phyloP scores from a whole-genome alignment of 1,140 invertebrate species.

The Drosophila lacertosa region DNA sequence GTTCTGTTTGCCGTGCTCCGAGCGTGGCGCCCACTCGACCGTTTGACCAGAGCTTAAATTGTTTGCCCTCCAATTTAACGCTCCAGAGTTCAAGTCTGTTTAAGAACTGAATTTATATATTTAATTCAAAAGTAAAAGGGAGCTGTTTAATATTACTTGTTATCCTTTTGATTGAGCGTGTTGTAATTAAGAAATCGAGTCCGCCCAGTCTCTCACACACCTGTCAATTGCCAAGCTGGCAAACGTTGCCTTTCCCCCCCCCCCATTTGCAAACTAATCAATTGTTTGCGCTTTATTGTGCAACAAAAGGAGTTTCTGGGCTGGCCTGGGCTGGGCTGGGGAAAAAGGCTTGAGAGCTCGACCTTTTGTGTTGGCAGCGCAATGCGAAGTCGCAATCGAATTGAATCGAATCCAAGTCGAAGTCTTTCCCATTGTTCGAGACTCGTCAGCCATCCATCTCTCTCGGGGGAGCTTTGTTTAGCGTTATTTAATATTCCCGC shows the following conservation, averaged over 20 bases:
- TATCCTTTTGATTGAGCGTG: conserved; percentile 38
- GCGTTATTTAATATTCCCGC: conserved; percentile 79
- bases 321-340: too few species aligned
- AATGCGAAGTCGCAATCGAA: conserved; percentile 39
- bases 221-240: conserved; percentile 67
- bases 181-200: conserved; percentile 46
- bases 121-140: neutral
- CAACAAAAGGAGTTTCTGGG: conserved; percentile 56
- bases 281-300: conserved; percentile 81
- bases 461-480: conserved; percentile 59
- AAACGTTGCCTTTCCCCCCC: conserved; percentile 14
- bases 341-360: conserved; percentile 75
- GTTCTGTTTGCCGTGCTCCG: conserved; percentile 18
- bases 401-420: conserved; percentile 46
- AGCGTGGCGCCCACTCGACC: conserved; percentile 23
- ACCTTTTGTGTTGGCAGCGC: conserved; percentile 61
- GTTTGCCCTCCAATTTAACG: conserved; percentile 60
- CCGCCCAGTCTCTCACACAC: conserved; percentile 45
- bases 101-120: too few species aligned
- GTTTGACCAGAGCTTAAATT: conserved; percentile 52
- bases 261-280: conserved; percentile 80
- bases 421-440: conserved; percentile 51
- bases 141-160: conserved; percentile 9
- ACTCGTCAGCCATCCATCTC: conserved; percentile 46
- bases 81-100: too few species aligned